Evolutionary conservation across 2,888 invertebrate genomes (phyloP).

Genomic region (Tribolium freemani): DNA sequence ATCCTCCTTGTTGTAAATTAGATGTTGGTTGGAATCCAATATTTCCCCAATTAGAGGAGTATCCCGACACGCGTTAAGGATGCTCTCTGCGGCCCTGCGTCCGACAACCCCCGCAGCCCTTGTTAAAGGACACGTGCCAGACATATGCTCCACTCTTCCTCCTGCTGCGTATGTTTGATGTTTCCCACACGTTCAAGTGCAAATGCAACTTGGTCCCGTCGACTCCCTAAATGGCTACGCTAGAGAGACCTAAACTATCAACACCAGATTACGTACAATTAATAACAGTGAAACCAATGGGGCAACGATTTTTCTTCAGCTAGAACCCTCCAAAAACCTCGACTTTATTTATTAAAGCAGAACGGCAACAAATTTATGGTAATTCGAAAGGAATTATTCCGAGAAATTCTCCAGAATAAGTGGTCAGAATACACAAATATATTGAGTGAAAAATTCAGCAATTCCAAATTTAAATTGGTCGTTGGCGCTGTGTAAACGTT

Average conservation of each 20-base stretch:
- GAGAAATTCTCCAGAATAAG: background rate
- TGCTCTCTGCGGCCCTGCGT: constrained; percentile 51
- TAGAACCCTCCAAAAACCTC: background rate
- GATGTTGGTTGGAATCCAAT: constrained; percentile 50
- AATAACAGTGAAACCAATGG: constrained; percentile 27
- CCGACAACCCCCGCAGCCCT: constrained; percentile 56
- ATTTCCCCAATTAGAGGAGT: constrained; percentile 55
- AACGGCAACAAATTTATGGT: constrained; percentile 19
- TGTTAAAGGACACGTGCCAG: constrained; percentile 57
- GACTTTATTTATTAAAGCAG: background rate
- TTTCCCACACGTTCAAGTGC: constrained; percentile 65
- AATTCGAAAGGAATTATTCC: constrained; percentile 27
- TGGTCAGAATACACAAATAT: constrained; percentile 28
- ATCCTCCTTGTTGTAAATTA: constrained; percentile 43
- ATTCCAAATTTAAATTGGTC: constrained; percentile 28
- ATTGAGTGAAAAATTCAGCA: constrained; percentile 33
- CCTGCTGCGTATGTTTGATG: constrained; percentile 61
- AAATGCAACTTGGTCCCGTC: constrained; percentile 55
- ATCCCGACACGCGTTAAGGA: constrained; percentile 52
- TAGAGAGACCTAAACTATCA: constrained; percentile 44
- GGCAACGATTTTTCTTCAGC: background rate
- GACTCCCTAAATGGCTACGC: constrained; percentile 53
- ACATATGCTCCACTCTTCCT: constrained; percentile 55
- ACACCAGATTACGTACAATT: constrained; percentile 40
- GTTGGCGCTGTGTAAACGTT: constrained; percentile 9